Evolutionary conservation across 2,888 invertebrate genomes (phyloP).

Genomic region (Catocala nupta): DNA sequence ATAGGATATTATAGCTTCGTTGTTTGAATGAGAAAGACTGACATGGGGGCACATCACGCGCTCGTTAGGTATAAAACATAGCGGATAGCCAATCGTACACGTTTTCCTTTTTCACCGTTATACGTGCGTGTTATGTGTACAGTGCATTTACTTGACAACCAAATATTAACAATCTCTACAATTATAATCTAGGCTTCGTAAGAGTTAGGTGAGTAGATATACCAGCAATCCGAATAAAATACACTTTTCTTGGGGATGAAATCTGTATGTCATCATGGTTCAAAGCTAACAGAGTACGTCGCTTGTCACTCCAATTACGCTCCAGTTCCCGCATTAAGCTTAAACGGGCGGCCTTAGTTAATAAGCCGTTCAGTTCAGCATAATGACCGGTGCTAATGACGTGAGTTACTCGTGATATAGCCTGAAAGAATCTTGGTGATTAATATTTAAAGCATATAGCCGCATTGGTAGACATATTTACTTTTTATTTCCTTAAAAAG

Average conservation of each 20-base stretch:
- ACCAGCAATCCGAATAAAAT: conserved; percentile 83
- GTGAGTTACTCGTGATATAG: conserved; percentile 79
- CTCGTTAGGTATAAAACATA: too few relatives aligned
- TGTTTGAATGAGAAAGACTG: too few relatives aligned
- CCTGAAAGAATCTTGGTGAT: conserved; percentile 58
- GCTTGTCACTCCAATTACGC: conserved; percentile 76
- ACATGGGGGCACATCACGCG: too few relatives aligned
- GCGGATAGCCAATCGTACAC: too few relatives aligned
- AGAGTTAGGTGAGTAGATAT: conserved; percentile 21
- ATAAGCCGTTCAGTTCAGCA: conserved; percentile 74
- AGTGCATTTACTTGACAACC: too few relatives aligned
- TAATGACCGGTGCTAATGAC: conserved; percentile 76
- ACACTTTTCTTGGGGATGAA: conserved; percentile 80
- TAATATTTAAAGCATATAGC: too few relatives aligned
- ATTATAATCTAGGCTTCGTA: background rate
- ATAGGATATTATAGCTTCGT: too few relatives aligned
- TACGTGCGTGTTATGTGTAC: too few relatives aligned
- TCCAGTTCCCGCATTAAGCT: conserved; percentile 79
- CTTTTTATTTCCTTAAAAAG: too few relatives aligned
- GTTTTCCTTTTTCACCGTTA: too few relatives aligned
- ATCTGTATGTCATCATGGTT: conserved; percentile 78
- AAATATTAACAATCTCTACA: too few relatives aligned
- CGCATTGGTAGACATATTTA: too few relatives aligned
- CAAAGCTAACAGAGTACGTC: conserved; percentile 71
- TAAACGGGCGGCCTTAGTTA: conserved; percentile 78